Conservation (phyloP, 2,797 vertebrate species). For the Protosalanx chinensis region DNA sequence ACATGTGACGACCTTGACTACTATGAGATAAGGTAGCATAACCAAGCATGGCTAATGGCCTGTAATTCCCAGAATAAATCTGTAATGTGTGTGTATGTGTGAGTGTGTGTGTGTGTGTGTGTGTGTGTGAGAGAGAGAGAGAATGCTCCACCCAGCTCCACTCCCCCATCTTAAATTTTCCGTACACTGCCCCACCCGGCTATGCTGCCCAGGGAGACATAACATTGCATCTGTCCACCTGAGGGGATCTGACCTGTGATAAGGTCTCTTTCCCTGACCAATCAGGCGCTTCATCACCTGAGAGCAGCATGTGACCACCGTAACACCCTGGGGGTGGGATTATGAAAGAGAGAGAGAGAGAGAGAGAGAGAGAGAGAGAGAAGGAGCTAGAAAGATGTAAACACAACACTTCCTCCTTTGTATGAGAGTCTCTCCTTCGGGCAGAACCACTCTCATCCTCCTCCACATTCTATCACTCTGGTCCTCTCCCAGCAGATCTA, state of each 20-base stretch:
- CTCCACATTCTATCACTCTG: too few species aligned
- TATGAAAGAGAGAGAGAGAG: not conserved
- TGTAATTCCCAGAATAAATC: too few species aligned
- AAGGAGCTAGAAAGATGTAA: not conserved
- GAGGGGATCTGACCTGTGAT: not conserved
- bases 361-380: conserved; percentile 9
- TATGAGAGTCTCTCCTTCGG: not conserved
- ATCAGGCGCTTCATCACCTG: not conserved
- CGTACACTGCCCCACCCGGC: not conserved
- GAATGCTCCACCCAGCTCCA: not conserved
- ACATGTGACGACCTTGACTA: too few species aligned
- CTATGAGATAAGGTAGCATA: too few species aligned
- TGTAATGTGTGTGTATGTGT: too few species aligned
- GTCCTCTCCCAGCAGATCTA: too few species aligned
- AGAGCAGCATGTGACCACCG: not conserved
- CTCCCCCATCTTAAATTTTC: not conserved
- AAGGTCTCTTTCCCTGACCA: not conserved
- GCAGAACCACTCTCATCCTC: too few species aligned
- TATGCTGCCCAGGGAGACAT: not conserved
- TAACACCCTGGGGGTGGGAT: not conserved
- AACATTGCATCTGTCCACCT: not conserved
- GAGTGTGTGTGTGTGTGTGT: too few species aligned
- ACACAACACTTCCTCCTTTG: not conserved
- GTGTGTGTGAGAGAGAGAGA: too few species aligned
- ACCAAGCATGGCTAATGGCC: too few species aligned